A percentile compares a stretch with the other conserved stretches of the same genome.
phyloP scores from a whole-genome alignment of 1,140 invertebrate species.

The Caenorhabditis latens region DNA sequence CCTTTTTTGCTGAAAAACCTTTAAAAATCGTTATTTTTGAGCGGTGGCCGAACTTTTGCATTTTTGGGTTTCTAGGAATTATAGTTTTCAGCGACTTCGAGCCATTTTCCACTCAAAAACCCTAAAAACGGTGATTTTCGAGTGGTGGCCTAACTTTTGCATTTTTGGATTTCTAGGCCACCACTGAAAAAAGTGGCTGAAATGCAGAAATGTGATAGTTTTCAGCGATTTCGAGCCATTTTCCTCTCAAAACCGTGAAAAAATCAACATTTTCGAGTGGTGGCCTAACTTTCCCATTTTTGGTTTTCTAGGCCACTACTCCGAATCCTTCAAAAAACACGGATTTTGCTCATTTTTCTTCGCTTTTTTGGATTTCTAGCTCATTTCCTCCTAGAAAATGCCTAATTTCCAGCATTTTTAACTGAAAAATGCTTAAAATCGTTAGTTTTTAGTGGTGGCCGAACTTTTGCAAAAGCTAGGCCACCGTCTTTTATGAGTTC shows the following conservation, averaged over 20 bases:
- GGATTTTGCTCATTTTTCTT: neutral
- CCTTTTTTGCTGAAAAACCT: too few relatives aligned
- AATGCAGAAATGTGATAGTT: neutral
- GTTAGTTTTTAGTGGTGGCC: neutral
- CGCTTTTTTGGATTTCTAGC: neutral
- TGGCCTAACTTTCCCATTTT: too few relatives aligned
- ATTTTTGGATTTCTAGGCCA: constrained; percentile 4
- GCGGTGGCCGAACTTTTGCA: too few relatives aligned
- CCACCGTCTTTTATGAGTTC: neutral
- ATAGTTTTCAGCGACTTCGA: too few relatives aligned
- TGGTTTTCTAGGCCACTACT: too few relatives aligned
- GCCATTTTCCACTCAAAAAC: constrained; percentile 67
- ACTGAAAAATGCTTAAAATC: too few relatives aligned
- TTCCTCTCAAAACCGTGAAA: too few relatives aligned
- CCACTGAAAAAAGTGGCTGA: neutral
- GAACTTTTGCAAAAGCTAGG: neutral
- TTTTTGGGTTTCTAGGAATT: too few relatives aligned
- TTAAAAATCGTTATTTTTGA: too few relatives aligned
- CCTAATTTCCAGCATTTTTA: neutral
- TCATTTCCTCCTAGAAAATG: too few relatives aligned
- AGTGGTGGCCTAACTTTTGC: constrained; percentile 4
- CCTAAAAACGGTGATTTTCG: constrained; percentile 59
- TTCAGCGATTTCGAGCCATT: neutral
- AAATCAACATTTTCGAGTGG: too few relatives aligned
- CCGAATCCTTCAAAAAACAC: too few relatives aligned